phyloP scores from a whole-genome alignment of 1,140 invertebrate species.

The Vanessa tameamea region DNA sequence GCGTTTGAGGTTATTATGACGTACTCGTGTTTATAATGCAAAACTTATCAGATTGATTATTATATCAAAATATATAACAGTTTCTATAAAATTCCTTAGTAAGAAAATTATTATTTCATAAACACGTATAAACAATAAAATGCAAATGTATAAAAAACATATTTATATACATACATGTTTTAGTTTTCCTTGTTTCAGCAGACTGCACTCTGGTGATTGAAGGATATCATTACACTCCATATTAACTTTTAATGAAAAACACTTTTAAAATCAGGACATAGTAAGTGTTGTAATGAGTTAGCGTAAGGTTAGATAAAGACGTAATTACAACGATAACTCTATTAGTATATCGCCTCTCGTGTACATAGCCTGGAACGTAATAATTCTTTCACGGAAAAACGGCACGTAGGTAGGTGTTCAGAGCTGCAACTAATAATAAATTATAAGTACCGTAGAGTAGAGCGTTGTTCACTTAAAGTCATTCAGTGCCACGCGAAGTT shows the following conservation, averaged over 20 bases:
- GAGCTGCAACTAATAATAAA: neutral
- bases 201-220: constrained; percentile 7
- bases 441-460: neutral
- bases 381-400: constrained; percentile 13
- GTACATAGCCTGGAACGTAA: constrained; percentile 9
- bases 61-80: too few species aligned
- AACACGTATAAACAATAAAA: too few species aligned
- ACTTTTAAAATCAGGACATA: constrained; percentile 11
- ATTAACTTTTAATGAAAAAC: neutral
- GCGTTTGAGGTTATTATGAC: too few species aligned
- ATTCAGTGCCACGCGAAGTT: neutral
- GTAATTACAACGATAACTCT: constrained; percentile 14
- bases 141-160: neutral
- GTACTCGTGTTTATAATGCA: too few species aligned
- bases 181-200: neutral
- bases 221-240: constrained; percentile 20
- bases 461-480: neutral
- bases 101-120: too few species aligned
- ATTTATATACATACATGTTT: constrained; percentile 5
- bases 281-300: constrained; percentile 14
- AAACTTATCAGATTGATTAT: too few species aligned
- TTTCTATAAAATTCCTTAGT: too few species aligned
- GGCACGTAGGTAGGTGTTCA: constrained; percentile 9
- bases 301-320: constrained; percentile 4
- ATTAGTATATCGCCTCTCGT: constrained; percentile 1